A percentile compares a stretch with the other conserved stretches of the same genome.
These are phyloP conservation scores for Hydrocynus forskahlii DNA, from an alignment of 2,797 vertebrate species.

Conservation along the genomic window DNA sequence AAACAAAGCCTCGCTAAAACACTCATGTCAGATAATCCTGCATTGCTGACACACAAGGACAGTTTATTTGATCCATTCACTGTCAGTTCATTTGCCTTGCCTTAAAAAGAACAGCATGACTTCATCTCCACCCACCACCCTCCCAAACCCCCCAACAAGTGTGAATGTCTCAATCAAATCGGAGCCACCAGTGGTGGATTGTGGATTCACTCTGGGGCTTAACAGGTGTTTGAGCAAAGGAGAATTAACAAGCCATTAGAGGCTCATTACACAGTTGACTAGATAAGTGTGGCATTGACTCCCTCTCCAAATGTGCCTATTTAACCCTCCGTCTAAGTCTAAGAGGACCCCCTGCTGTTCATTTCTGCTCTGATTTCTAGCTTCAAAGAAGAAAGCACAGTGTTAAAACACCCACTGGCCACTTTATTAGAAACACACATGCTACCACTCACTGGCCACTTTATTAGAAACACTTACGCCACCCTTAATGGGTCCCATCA, in stretches of 20 bases:
- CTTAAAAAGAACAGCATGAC: background rate
- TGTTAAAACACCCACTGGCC: background rate
- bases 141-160: background rate
- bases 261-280: constrained; percentile 48
- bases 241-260: constrained; percentile 41
- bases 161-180: background rate
- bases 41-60: too few relatives aligned
- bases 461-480: too few relatives aligned
- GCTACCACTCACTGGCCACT: background rate
- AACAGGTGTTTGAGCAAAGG: constrained; percentile 32
- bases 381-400: background rate
- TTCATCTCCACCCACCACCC: background rate
- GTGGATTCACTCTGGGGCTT: background rate
- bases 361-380: background rate
- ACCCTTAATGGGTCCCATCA: too few relatives aligned
- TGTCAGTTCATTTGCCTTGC: background rate
- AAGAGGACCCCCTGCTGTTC: background rate
- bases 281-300: constrained; percentile 34
- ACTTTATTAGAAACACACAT: background rate
- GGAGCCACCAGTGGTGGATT: too few relatives aligned
- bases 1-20: background rate
- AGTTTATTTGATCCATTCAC: too few relatives aligned
- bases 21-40: too few relatives aligned
- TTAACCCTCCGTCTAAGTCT: background rate
- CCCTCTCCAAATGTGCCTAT: background rate